Evolutionary conservation across 2,113 vertebrate genomes (phyloP), one percentile per base, ranked within the genome.

Genomic region (Vulpes ferrilata): DNA sequence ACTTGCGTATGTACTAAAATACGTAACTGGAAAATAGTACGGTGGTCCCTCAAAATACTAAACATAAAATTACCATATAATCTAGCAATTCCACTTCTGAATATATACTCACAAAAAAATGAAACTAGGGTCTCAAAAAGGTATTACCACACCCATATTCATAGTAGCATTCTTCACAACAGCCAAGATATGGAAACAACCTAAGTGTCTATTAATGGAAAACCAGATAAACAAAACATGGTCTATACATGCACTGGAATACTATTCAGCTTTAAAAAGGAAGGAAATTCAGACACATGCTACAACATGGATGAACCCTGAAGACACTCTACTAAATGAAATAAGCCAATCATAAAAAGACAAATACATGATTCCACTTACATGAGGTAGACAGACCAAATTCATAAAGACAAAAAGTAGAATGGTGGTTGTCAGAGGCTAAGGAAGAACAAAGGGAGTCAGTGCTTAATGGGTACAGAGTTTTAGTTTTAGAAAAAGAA

Each of bases 201-300:
- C 30, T 62, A 35, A 73, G 19, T 62, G 25, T 53, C 38, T n/a
- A 83, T 0, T 30, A 22, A 19, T 27, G 32, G 6, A 76, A 57
- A 17, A 94, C 78, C 19, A 25, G 35, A 85, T 74, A 80, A 60
- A 81, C 35, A 83, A 91, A 91, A 91, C 25, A 11, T 92, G 15
- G 55, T 35, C 2, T 69, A 55, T 17, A 64, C 16, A 23, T 62
- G 23, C 35, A 79, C 38, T 79, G 7, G 8, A 84, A 5, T 67
- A 92, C 80, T 60, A 93, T 74, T 53, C 83, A 88, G 17, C 8
- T 32, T 76, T 81, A 87, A 73, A 88, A 81, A 25, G 32, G 30
- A 89, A 92, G 73, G 35, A 96, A 94, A 96, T 81, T 80, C 35
- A 88, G 60, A 91, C 59, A 81, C 30, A 38, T 23, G 22, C 22